These are phyloP conservation scores for Girardinichthys multiradiatus DNA, from an alignment of 2,113 vertebrate species.

Conservation along the genomic window DNA sequence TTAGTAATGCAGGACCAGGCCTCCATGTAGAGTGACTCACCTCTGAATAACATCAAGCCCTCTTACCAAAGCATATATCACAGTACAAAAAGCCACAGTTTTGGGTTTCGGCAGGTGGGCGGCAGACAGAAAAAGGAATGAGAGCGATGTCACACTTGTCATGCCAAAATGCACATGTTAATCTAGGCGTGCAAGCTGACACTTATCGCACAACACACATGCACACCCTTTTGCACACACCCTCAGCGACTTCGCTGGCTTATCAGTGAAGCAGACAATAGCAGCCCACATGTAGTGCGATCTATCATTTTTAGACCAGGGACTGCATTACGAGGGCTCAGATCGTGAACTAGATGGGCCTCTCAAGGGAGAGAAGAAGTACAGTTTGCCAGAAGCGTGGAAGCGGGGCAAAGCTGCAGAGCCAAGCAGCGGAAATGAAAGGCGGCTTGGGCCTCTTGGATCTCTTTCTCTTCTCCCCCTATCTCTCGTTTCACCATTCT, in stretches of 20 bases:
- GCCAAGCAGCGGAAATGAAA: conserved; percentile 76
- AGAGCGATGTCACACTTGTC: conserved; percentile 14
- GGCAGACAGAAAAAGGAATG: background rate
- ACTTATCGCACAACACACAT: conserved; percentile 9
- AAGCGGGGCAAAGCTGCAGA: conserved; percentile 64
- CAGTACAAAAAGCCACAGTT: conserved; percentile 10
- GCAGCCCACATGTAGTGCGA: conserved; percentile 64
- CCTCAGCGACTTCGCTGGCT: conserved; percentile 48
- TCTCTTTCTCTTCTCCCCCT: conserved; percentile 23
- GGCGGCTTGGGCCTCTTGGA: conserved; percentile 47
- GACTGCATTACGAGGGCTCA: conserved; percentile 76
- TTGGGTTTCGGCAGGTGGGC: conserved; percentile 23
- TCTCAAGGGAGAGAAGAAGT: conserved; percentile 63
- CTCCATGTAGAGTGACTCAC: conserved; percentile 40
- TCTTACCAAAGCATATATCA: conserved; percentile 4
- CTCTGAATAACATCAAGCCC: conserved; percentile 25
- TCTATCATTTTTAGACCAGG: conserved; percentile 71
- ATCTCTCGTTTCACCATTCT: conserved; percentile 24
- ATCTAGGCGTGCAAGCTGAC: conserved; percentile 4
- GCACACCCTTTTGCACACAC: conserved; percentile 14
- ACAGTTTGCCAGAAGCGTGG: conserved; percentile 59
- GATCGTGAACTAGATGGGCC: conserved; percentile 72
- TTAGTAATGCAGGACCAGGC: conserved; percentile 30
- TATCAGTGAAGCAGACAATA: conserved; percentile 75
- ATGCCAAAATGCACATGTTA: conserved; percentile 41